Conservation (phyloP, 2,797 vertebrate species). For the Semotilus atromaculatus region DNA sequence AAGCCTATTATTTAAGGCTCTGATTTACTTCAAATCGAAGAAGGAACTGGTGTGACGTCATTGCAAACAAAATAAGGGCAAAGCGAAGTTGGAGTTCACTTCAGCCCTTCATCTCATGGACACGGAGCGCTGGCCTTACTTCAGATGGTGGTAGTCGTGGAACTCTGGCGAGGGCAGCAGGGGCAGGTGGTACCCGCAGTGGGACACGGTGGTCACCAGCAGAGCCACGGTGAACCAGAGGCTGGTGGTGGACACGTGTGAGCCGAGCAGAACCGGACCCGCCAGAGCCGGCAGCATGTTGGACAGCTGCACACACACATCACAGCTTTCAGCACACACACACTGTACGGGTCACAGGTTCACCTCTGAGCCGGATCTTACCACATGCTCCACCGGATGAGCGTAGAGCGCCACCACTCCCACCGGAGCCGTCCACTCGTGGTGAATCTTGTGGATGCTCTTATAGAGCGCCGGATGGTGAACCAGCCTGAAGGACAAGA, state of each 20-base stretch:
- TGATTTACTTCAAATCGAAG: not conserved
- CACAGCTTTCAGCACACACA: not conserved
- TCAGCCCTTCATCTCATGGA: not conserved
- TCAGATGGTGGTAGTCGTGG: conserved; percentile 95
- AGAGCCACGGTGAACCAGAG: conserved; percentile 87
- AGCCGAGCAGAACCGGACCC: conserved; percentile 85
- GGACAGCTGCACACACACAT: conserved; percentile 75
- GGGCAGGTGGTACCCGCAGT: conserved; percentile 95
- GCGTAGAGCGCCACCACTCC: conserved; percentile 85
- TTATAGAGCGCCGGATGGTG: conserved; percentile 90
- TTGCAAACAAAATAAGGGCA: not conserved
- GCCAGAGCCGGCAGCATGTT: conserved; percentile 84
- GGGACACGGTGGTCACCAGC: conserved; percentile 84
- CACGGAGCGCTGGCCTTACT: conserved; percentile 70
- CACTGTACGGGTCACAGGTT: not conserved
- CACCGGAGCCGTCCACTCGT: conserved; percentile 94
- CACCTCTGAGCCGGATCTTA: conserved; percentile 64
- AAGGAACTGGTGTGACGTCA: not conserved
- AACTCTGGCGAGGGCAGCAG: conserved; percentile 94
- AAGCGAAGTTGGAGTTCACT: not conserved
- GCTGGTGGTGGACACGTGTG: conserved; percentile 82
- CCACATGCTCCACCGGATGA: conserved; percentile 91
- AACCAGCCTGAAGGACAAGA: conserved; percentile 77
- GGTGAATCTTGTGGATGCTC: conserved; percentile 90
- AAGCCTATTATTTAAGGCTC: too few species aligned